Base-by-base conservation (phyloP, 2,888 invertebrate species). In the Agrenia bidenticulata region DNA sequence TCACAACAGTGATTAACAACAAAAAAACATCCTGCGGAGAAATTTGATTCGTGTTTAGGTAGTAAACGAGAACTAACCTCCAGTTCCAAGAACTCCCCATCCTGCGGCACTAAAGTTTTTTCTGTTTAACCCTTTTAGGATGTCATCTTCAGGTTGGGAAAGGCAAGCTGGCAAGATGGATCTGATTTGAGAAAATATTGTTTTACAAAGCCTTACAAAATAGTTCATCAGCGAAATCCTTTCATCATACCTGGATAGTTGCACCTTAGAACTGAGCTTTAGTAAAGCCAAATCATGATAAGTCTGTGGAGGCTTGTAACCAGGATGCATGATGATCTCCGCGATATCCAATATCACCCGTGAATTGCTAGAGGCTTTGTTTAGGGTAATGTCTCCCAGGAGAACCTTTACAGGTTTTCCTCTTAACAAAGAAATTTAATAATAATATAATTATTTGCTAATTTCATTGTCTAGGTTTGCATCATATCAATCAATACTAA, bases 131-230 rank as follows among this genome's bases (percentile, higher is more conserved):
- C 63, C 53, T 42, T 65, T 67, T 0, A 82, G 81, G 70, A 83
- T 74, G 58, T 82, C 59, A 9, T 64, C 60, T 39, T 68, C 53
- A 24, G 67, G 61, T 41, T 66, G 71, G 9, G 75, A 71, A 32
- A 75, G 59, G 53, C 75, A 75, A 2, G 73, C 75, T 2, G 75
- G 75, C 1, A 68, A 56, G 2, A 74, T 42, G 21, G 66, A 63
- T 24, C 80, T 73, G 85, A 84, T 50, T 81, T 81, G 0, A 84
- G 81, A 77, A 85, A 85, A 0, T 86, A 85, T 63, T 86, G 77
- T 77, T 85, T 1, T 80, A 79, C 64, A 70, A 70, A 5, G 76
- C 69, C 11, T 67, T 57, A 15, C 21, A 7, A 37, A 55, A 4
- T 19, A 49, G 7, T n/a, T 7, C 49, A 17, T 7, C n/a, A n/a